phyloP scores from a whole-genome alignment of 2,797 vertebrate genomes.

The Huso huso region DNA sequence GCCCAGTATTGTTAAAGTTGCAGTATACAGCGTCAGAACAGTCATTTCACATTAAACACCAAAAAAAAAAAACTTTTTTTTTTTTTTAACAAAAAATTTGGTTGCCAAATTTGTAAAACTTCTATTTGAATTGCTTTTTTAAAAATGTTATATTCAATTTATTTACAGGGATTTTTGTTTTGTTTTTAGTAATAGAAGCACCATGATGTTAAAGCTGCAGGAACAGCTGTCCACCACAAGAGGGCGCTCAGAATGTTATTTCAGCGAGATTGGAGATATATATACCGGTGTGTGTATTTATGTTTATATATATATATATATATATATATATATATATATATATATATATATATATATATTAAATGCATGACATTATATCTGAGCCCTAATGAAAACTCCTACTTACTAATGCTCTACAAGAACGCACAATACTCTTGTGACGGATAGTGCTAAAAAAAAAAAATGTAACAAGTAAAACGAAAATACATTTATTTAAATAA shows the following conservation, averaged over 20 bases:
- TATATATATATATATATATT: background rate
- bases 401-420: constrained; percentile 10
- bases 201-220: constrained; percentile 28
- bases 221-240: constrained; percentile 42
- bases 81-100: background rate
- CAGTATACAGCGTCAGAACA: constrained; percentile 80
- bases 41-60: constrained; percentile 55
- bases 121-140: constrained; percentile 56
- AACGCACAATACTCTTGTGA: constrained; percentile 19
- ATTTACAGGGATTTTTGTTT: constrained; percentile 36
- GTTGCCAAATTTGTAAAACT: constrained; percentile 18
- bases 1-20: constrained; percentile 86
- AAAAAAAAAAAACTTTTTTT: constrained; percentile 18
- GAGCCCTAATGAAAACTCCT: constrained; percentile 16
- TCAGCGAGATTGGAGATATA: no score
- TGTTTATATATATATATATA: no score
- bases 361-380: constrained; percentile 13
- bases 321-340: no score
- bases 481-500: constrained; percentile 59
- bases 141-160: constrained; percentile 38
- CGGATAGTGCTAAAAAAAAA: constrained; percentile 16
- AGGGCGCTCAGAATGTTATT: constrained; percentile 34
- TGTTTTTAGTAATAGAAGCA: constrained; percentile 29
- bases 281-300: no score
- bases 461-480: constrained; percentile 21